A percentile compares a stretch with the other conserved stretches of the same genome.
These are phyloP conservation scores for Mormyrus hasselquistii DNA, from an alignment of 2,797 vertebrate species.

Conservation along the genomic window DNA sequence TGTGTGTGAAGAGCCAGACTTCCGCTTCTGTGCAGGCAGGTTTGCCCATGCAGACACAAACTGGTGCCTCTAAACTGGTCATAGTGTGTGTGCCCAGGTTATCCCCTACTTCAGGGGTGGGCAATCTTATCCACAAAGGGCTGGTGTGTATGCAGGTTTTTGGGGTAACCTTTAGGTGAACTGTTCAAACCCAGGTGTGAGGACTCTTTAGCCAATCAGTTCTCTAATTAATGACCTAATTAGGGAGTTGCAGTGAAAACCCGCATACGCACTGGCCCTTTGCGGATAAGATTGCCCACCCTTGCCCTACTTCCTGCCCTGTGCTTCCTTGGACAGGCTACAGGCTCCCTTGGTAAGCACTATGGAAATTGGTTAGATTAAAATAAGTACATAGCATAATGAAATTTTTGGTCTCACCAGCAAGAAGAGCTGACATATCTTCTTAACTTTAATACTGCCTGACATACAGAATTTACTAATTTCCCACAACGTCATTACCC, in stretches of 20 bases:
- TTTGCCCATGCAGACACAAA: neutral
- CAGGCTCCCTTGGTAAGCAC: neutral
- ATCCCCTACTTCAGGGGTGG: neutral
- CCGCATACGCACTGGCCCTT: too few relatives aligned
- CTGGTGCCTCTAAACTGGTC: neutral
- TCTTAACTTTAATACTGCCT: neutral
- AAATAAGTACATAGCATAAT: neutral
- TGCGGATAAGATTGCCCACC: too few relatives aligned
- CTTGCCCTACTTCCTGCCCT: neutral
- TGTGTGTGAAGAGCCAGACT: neutral
- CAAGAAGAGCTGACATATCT: neutral
- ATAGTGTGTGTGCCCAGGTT: neutral
- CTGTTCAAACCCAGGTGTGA: too few relatives aligned
- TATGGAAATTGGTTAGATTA: neutral
- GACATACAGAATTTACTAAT: neutral
- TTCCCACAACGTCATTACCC: neutral
- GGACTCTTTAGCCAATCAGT: too few relatives aligned
- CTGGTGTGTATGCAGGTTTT: too few relatives aligned
- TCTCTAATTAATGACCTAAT: too few relatives aligned
- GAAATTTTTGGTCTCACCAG: neutral
- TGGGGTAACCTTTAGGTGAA: too few relatives aligned
- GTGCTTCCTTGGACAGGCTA: neutral
- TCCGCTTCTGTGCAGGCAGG: neutral
- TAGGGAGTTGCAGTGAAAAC: too few relatives aligned
- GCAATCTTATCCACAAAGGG: too few relatives aligned